Evolutionary conservation across 2,797 vertebrate species (phyloP), one percentile per base, ranked within the genome.

Genomic region (Helostoma temminkii): DNA sequence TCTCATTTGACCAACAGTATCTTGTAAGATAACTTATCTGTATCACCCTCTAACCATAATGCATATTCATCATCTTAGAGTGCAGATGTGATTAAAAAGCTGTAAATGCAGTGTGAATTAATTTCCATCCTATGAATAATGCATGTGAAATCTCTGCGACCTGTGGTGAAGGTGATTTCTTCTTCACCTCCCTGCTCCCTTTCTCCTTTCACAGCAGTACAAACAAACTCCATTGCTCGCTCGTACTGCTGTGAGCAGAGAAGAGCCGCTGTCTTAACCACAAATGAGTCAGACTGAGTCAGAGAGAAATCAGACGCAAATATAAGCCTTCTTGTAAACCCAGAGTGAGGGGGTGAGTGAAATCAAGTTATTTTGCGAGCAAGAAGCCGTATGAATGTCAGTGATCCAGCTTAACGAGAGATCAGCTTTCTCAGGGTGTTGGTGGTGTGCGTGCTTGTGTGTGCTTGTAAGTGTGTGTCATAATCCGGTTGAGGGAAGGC

Each of bases 121-220:
- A 92, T 94, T 91, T 91, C 78, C 79, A 85, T 75, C 2, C 67
- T 54, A 91, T 95, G 90, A 93, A 93, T 92, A 91, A 94, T 93
- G 83, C 83, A 93, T 89, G 76, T 66, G 59, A 49, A 83, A 92
- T 83, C 34, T 78, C 74, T 39, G 79, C 72, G 84, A 93, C 92
- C 91, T 90, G 88, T 39, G 48, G 82, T 90, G 91, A 93, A 93
- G 92, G 91, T 92, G 89, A 92, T 89, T 88, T 78, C 80, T 87
- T 74, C 63, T 81, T 76, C 81, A 57, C 66, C 74, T 64, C 52
- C 74, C 42, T 69, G 64, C 57, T 54, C 46, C 37, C 71, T 61
- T 15, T 55, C 59, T 49, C 71, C 66, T 66, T 52, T 69, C 67
- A 14, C 72, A 24, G 52, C 58, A 55, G 55, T 3, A 21, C 9